Percentiles rank a stretch among this genome's conserved stretches.
These are phyloP conservation scores for Australoheros facetus DNA, from an alignment of 2,797 vertebrate species.

Conservation along the genomic window DNA sequence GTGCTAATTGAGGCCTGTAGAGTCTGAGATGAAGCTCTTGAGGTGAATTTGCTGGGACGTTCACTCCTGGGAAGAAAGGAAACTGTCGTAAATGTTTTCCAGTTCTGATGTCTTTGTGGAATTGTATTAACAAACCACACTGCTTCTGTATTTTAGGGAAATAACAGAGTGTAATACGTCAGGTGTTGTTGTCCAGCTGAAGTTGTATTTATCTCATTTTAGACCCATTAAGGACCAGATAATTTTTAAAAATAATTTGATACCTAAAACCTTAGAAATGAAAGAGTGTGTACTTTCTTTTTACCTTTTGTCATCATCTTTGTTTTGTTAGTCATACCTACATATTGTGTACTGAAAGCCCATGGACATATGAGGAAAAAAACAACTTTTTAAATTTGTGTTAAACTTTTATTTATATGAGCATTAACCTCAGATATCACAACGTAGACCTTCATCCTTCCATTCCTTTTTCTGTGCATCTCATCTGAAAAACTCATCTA, in stretches of 20 bases:
- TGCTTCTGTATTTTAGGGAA: background rate
- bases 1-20: background rate
- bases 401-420: background rate
- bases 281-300: background rate
- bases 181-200: fast-evolving
- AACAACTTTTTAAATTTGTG: background rate
- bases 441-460: background rate
- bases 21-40: background rate
- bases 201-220: background rate
- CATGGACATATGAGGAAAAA: background rate
- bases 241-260: background rate
- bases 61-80: background rate
- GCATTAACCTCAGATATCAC: background rate
- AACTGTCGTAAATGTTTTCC: fast-evolving
- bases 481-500: background rate
- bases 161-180: background rate
- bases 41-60: fast-evolving
- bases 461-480: background rate
- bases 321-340: background rate
- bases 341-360: background rate
- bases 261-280: background rate
- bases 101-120: background rate
- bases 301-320: fast-evolving
- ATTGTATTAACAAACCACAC: too few relatives aligned
- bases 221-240: background rate